phyloP scores from a whole-genome alignment of 1,140 invertebrate genomes.

The Adoxophyes honmai region DNA sequence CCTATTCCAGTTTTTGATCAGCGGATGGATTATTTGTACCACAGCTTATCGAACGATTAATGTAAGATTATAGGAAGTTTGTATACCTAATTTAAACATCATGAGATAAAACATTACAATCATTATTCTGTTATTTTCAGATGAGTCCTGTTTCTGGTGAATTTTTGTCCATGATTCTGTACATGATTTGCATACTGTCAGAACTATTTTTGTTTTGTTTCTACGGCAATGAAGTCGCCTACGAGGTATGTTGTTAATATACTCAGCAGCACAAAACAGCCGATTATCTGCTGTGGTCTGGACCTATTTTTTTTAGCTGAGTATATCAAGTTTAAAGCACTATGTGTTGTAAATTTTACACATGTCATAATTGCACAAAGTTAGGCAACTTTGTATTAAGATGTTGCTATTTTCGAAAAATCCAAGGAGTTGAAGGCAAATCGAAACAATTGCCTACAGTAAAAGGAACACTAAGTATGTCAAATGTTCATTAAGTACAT shows the following conservation, averaged over 20 bases:
- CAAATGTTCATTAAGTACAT: no score
- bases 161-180: constrained; percentile 48
- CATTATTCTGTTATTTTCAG: constrained; percentile 27
- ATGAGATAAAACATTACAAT: neutral
- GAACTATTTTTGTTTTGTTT: constrained; percentile 47
- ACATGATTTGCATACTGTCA: constrained; percentile 43
- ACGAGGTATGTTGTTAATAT: constrained; percentile 38
- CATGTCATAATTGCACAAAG: no score
- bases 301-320: no score
- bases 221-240: constrained; percentile 46
- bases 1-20: constrained; percentile 45
- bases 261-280: no score
- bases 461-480: no score
- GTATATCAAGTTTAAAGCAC: no score
- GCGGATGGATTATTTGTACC: constrained; percentile 53
- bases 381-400: no score
- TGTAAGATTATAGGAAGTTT: constrained; percentile 26
- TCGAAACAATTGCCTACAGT: no score
- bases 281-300: no score
- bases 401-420: no score
- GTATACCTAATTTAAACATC: neutral
- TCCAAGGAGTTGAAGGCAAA: no score
- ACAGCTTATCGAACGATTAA: constrained; percentile 47
- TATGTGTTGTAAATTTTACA: no score
- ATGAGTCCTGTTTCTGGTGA: constrained; percentile 40